phyloP scores from a whole-genome alignment of 2,797 vertebrate genomes.

The Chiloscyllium punctatum region DNA sequence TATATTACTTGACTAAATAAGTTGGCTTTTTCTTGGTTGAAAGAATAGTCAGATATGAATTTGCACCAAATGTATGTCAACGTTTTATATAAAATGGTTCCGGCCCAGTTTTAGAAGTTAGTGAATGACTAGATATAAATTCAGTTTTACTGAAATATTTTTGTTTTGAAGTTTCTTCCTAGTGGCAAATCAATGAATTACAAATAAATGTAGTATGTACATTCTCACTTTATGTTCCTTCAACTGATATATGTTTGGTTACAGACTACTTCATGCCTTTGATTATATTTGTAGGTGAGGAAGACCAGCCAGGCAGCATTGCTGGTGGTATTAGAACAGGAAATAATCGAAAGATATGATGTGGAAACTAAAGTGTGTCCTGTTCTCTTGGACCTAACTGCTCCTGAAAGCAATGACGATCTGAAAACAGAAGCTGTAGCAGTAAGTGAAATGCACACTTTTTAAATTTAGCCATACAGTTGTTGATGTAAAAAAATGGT shows the following conservation, averaged over 20 bases:
- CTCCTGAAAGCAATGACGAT: slow-evolving; percentile 79
- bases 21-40: not conserved
- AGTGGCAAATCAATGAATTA: not conserved
- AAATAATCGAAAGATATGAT: slow-evolving; percentile 71
- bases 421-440: slow-evolving; percentile 81
- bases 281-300: slow-evolving; percentile 59
- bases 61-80: not conserved
- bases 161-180: not conserved
- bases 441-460: slow-evolving; percentile 57
- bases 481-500: not conserved
- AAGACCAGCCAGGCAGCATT: slow-evolving; percentile 81
- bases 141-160: not conserved
- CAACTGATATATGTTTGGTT: not conserved
- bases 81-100: not conserved
- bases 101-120: not conserved
- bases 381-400: slow-evolving; percentile 74
- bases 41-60: not conserved
- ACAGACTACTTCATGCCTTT: not conserved
- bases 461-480: not conserved
- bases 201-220: not conserved
- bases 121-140: not conserved
- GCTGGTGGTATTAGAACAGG: slow-evolving; percentile 76
- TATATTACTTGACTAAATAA: not conserved
- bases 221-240: not conserved
- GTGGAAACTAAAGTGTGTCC: slow-evolving; percentile 78